Percentiles rank a stretch among this genome's conserved stretches.
Evolutionary conservation across 2,113 vertebrate genomes (phyloP).

Genomic region (Casuarius casuarius): DNA sequence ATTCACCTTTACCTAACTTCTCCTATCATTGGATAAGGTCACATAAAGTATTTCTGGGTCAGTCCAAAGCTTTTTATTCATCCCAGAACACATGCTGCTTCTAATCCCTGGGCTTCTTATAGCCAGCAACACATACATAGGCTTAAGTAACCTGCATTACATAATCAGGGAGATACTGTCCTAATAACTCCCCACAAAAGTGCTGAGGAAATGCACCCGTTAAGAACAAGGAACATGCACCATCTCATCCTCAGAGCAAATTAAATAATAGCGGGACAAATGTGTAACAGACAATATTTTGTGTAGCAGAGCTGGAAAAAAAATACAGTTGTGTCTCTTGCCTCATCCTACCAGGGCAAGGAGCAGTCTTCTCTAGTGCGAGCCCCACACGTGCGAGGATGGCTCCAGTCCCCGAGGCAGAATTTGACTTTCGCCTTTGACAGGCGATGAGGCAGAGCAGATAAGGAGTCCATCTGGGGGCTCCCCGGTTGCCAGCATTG

Average conservation of each 20-base stretch:
- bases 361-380: neutral
- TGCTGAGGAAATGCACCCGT: neutral
- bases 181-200: constrained; percentile 22
- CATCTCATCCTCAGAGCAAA: neutral
- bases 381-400: accelerated
- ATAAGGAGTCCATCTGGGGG: neutral
- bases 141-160: constrained; percentile 54
- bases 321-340: neutral
- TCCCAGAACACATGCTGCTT: constrained; percentile 12
- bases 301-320: neutral
- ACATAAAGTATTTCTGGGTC: constrained; percentile 17
- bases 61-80: constrained; percentile 16
- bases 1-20: constrained; percentile 27
- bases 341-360: constrained; percentile 11
- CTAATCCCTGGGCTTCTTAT: constrained; percentile 51
- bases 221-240: neutral
- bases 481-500: neutral
- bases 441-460: neutral
- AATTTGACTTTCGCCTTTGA: neutral
- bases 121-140: neutral
- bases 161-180: constrained; percentile 19
- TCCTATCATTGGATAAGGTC: neutral
- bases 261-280: neutral
- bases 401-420: neutral
- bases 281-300: neutral